phyloP scores from a whole-genome alignment of 1,140 invertebrate species.

The Brachystomella parvula region DNA sequence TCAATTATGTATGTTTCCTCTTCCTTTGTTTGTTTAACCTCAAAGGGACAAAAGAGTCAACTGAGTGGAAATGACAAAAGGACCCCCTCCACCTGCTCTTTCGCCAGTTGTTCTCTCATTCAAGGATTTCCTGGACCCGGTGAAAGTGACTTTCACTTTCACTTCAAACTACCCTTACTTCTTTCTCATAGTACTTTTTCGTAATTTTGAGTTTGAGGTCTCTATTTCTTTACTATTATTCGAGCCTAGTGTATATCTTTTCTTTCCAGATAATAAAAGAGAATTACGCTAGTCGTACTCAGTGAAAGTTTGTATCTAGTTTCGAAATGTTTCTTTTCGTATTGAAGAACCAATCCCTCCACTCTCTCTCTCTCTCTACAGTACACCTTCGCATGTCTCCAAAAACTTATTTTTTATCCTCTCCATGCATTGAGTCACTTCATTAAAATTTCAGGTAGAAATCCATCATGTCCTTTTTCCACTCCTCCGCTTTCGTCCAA shows the following conservation, averaged over 20 bases:
- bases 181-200: no score
- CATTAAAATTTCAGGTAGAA: constrained; percentile 12
- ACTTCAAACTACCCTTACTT: no score
- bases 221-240: no score
- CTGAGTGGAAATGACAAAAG: not conserved
- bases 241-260: no score
- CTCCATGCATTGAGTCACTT: constrained; percentile 12
- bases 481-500: not conserved
- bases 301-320: no score
- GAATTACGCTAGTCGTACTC: no score
- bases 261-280: no score
- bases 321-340: no score
- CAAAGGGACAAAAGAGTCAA: not conserved
- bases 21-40: not conserved
- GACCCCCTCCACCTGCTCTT: not conserved
- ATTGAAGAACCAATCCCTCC: constrained; percentile 8
- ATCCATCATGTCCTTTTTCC: constrained; percentile 9
- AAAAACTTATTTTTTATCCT: constrained; percentile 11
- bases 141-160: not conserved
- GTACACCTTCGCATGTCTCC: constrained; percentile 6
- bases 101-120: no score
- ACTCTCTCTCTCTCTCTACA: not conserved
- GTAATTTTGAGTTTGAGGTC: no score
- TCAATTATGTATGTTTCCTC: not conserved
- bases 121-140: no score